phyloP scores from a whole-genome alignment of 2,113 vertebrate species.

The Tonatia bakeri region DNA sequence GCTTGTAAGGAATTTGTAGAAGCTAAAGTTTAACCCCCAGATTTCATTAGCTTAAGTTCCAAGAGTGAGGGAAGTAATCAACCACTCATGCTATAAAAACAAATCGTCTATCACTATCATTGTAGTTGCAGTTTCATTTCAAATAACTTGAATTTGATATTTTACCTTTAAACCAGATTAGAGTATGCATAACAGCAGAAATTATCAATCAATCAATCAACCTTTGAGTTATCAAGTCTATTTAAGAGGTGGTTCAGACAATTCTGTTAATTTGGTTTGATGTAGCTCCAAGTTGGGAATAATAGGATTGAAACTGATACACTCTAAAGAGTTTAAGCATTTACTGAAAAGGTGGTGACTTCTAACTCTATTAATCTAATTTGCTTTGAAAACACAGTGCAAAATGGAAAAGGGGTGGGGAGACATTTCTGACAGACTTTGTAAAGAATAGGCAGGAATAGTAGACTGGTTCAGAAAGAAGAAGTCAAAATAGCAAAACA shows the following conservation, averaged over 20 bases:
- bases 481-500: conserved; percentile 20
- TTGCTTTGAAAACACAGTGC: neutral
- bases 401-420: neutral
- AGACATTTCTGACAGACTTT: neutral
- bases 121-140: neutral
- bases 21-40: neutral
- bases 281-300: neutral
- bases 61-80: neutral
- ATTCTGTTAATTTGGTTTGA: neutral
- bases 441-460: neutral
- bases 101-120: neutral
- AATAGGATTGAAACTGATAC: neutral
- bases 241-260: neutral
- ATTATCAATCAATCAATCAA: neutral
- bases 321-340: neutral
- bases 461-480: neutral
- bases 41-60: neutral
- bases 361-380: neutral
- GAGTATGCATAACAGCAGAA: neutral
- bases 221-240: neutral
- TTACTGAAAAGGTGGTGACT: neutral
- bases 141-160: neutral
- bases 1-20: conserved; percentile 21
- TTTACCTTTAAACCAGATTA: neutral
- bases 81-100: neutral